phyloP scores from a whole-genome alignment of 2,888 invertebrate genomes.

The Merodon equestris region DNA sequence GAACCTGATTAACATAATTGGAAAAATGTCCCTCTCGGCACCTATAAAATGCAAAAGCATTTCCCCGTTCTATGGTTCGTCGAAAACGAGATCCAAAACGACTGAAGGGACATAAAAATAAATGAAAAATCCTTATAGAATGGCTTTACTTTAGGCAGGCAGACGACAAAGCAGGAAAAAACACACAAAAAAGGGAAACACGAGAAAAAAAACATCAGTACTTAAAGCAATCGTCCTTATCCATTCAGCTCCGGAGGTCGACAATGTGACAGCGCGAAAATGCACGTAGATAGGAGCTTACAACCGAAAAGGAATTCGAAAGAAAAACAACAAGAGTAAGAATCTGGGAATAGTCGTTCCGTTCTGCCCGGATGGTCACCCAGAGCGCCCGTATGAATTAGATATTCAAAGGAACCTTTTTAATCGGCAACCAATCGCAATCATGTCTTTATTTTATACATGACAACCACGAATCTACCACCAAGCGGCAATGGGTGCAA shows the following conservation, averaged over 20 bases:
- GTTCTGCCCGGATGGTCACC: conserved; percentile 1
- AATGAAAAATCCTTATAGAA: conserved; percentile 23
- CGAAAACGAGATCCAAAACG: conserved; percentile 8
- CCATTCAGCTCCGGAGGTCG: conserved; percentile 13
- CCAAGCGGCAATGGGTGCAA: too few species aligned
- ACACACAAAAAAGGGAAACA: too few species aligned
- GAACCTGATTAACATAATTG: conserved; percentile 31
- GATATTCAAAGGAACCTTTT: conserved; percentile 27
- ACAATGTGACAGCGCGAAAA: conserved; percentile 12
- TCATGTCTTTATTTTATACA: conserved; percentile 23
- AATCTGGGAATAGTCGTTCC: too few species aligned
- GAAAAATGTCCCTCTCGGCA: conserved; percentile 20
- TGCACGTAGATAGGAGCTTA: neutral
- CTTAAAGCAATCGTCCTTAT: conserved; percentile 17
- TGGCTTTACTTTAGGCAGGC: neutral
- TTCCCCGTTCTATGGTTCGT: too few species aligned
- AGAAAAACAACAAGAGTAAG: neutral
- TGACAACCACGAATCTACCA: conserved; percentile 5
- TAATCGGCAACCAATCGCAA: conserved; percentile 28
- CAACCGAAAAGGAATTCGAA: neutral
- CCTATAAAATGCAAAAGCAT: conserved; percentile 19
- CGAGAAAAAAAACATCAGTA: too few species aligned
- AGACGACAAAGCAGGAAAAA: too few species aligned
- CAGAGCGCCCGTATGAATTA: conserved; percentile 2
- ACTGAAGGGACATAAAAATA: conserved; percentile 23